Percentiles rank a stretch among this genome's conserved stretches.
These are phyloP conservation scores for Tenualosa thibaudeaui DNA, from an alignment of 2,797 vertebrate genomes.

Conservation along the genomic window DNA sequence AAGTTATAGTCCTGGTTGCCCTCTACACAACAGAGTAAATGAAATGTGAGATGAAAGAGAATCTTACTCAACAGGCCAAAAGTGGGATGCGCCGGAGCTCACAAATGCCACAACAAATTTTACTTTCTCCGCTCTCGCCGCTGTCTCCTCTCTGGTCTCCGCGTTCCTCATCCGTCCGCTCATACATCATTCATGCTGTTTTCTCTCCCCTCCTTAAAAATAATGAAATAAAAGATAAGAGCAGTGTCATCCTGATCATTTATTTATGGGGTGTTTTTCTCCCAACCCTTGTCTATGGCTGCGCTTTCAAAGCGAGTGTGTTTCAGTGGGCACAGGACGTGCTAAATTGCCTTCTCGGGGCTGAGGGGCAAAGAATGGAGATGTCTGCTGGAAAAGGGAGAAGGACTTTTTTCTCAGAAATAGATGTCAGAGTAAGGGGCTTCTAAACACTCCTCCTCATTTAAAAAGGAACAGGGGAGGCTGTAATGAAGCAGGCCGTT, in stretches of 20 bases:
- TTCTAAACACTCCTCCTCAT: not conserved
- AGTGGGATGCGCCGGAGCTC: not conserved
- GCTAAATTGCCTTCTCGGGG: not conserved
- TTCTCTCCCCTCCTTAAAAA: constrained; percentile 15
- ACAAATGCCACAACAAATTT: not conserved
- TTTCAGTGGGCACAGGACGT: not conserved
- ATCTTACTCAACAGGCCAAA: constrained; percentile 12
- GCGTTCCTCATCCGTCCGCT: constrained; percentile 30
- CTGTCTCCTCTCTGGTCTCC: not conserved
- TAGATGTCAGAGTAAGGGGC: not conserved
- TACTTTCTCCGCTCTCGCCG: constrained; percentile 24
- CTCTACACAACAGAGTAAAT: not conserved
- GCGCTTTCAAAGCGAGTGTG: constrained; percentile 19
- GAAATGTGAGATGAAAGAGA: constrained; percentile 16
- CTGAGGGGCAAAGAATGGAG: not conserved
- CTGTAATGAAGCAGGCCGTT: not conserved
- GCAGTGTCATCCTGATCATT: constrained; percentile 20
- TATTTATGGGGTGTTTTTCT: constrained; percentile 26
- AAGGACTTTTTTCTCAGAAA: not conserved
- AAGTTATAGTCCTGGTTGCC: not conserved
- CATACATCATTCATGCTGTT: constrained; percentile 42
- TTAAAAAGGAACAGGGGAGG: not conserved
- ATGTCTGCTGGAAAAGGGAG: not conserved
- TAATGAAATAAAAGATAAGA: constrained; percentile 41
- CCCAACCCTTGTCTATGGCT: not conserved